Percentiles rank a stretch among this genome's conserved stretches.
These are phyloP conservation scores for Tortricodes alternella DNA, from an alignment of 2,888 invertebrate species.

Conservation along the genomic window DNA sequence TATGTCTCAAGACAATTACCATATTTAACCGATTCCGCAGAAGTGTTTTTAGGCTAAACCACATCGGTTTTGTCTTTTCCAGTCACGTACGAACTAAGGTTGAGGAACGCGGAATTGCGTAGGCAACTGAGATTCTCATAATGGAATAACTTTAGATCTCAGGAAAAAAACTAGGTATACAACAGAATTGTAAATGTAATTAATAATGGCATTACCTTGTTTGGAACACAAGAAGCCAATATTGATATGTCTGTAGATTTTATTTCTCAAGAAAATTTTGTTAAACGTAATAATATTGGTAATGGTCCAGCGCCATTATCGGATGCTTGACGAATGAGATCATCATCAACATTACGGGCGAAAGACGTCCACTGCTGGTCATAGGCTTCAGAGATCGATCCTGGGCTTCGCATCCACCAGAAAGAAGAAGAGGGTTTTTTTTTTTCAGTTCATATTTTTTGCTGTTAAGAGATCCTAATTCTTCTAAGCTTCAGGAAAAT, in stretches of 20 bases:
- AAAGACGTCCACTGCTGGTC: too few species aligned
- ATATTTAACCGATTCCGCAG: conserved; percentile 42
- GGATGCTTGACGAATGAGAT: too few species aligned
- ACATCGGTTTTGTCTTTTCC: conserved; percentile 47
- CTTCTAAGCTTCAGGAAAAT: too few species aligned
- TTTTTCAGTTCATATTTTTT: too few species aligned
- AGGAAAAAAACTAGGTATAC: conserved; percentile 22
- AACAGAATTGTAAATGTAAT: conserved; percentile 7
- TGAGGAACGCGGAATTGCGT: conserved; percentile 54
- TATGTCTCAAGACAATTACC: conserved; percentile 48
- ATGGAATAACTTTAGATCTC: conserved; percentile 25
- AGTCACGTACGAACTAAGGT: conserved; percentile 54
- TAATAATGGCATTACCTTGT: conserved; percentile 10
- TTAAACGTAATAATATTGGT: too few species aligned
- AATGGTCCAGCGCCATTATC: too few species aligned
- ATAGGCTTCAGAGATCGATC: too few species aligned
- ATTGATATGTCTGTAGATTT: not conserved
- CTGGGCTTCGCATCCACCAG: too few species aligned
- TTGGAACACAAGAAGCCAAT: not conserved
- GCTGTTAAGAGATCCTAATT: too few species aligned
- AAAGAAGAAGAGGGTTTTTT: too few species aligned
- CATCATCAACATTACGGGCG: too few species aligned
- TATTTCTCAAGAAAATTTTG: too few species aligned
- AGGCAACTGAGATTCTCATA: conserved; percentile 28
- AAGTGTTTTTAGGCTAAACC: conserved; percentile 51